phyloP scores from a whole-genome alignment of 2,888 invertebrate species.

The Julus scandinavius region DNA sequence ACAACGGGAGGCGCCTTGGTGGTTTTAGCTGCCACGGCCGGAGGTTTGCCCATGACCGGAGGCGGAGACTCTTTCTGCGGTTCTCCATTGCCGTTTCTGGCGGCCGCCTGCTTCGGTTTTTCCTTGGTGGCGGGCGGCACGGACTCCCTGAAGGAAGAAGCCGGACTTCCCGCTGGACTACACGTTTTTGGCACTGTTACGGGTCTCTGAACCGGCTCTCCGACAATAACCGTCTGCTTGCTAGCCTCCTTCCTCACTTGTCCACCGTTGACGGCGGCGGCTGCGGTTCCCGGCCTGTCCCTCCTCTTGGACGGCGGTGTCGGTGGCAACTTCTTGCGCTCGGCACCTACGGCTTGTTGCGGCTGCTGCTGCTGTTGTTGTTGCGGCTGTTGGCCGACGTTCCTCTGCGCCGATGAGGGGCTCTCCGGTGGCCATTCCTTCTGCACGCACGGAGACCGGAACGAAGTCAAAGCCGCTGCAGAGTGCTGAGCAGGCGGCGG shows the following conservation, averaged over 20 bases:
- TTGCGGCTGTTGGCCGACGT: not conserved
- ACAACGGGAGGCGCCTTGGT: not conserved
- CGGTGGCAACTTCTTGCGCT: slow-evolving; percentile 54
- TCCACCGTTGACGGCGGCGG: not conserved
- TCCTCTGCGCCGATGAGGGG: not conserved
- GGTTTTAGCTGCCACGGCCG: slow-evolving; percentile 1
- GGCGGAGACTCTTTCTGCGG: not conserved
- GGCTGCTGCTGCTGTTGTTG: too few species aligned
- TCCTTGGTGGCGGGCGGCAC: slow-evolving; percentile 43
- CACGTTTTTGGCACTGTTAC: slow-evolving; percentile 9
- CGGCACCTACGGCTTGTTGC: not conserved
- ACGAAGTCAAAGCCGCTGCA: too few species aligned
- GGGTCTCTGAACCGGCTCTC: slow-evolving; percentile 47
- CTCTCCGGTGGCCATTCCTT: not conserved
- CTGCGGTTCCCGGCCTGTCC: slow-evolving; percentile 11
- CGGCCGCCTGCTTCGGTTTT: not conserved
- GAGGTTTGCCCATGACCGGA: slow-evolving; percentile 32
- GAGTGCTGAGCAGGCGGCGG: slow-evolving; percentile 29
- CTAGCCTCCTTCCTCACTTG: not conserved
- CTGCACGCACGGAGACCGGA: not conserved
- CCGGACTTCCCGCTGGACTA: not conserved
- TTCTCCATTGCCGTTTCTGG: not conserved
- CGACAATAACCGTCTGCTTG: slow-evolving; percentile 28
- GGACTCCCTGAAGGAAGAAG: not conserved
- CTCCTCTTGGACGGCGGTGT: slow-evolving; percentile 54